Evolutionary conservation across 2,888 invertebrate genomes (phyloP), one percentile per base, ranked within the genome.

Genomic region (Leucania comma): DNA sequence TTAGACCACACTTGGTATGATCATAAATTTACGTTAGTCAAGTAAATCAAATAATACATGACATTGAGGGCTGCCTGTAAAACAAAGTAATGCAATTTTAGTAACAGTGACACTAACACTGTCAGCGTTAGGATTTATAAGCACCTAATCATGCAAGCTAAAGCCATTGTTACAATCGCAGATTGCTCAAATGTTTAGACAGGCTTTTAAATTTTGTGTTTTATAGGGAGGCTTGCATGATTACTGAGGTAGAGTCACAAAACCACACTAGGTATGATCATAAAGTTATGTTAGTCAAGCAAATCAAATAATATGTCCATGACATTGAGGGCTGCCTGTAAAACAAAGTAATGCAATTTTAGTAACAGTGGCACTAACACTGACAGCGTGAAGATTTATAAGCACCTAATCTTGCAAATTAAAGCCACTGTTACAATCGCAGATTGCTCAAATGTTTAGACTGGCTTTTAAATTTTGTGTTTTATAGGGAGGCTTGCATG

Each of bases 111-210:
- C 57, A 51, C 29, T 70, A 38, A 62, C 62, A 58, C 51, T 60
- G 51, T 51, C 20, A 53, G 35, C 14, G 38, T 10, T 1, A 58
- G 5, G 12, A 64, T 74, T 78, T 74, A 78, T 61, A n/a, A 20
- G 22, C 35, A 42, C 42, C 42, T 69, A 22, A 61, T 79, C 20
- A 69, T 74, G n/a, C 42, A 26, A 61, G n/a, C n/a, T n/a, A n/a
- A n/a, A n/a, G n/a, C n/a, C n/a, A n/a, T n/a, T n/a, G n/a, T n/a
- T n/a, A n/a, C n/a, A n/a, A n/a, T n/a, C n/a, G n/a, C n/a, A n/a
- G n/a, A n/a, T n/a, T n/a, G n/a, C n/a, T n/a, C n/a, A n/a, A n/a
- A n/a, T n/a, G n/a, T n/a, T n/a, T n/a, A n/a, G n/a, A n/a, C n/a
- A n/a, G n/a, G n/a, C n/a, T n/a, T n/a, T n/a, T n/a, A n/a, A n/a